Percentiles rank a stretch among this genome's conserved stretches.
phyloP scores from a whole-genome alignment of 2,113 vertebrate species.

The Mormyrus lacerda region DNA sequence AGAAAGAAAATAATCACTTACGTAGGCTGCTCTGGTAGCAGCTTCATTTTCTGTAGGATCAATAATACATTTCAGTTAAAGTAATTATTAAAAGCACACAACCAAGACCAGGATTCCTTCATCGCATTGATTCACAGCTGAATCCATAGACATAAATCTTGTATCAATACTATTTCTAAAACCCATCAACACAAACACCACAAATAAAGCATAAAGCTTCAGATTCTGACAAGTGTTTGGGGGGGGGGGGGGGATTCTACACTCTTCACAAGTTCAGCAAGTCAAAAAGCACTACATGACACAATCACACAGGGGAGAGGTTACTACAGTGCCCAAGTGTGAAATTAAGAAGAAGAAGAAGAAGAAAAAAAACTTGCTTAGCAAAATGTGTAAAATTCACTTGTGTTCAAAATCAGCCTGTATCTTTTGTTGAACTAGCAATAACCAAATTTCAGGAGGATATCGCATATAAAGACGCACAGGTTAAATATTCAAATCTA shows the following conservation, averaged over 20 bases:
- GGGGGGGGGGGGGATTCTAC: background rate
- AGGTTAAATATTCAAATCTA: slow-evolving; percentile 7
- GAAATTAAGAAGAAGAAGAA: too few species aligned
- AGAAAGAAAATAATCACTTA: background rate
- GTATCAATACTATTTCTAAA: background rate
- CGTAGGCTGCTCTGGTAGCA: background rate
- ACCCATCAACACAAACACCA: background rate
- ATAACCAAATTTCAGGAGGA: background rate
- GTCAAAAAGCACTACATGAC: background rate
- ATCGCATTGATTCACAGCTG: background rate
- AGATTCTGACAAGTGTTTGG: background rate
- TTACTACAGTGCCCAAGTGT: background rate
- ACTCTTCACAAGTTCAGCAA: background rate
- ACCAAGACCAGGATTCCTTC: background rate
- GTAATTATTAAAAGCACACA: background rate
- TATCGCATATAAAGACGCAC: background rate
- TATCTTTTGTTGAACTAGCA: background rate
- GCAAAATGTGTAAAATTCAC: background rate
- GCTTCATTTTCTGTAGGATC: background rate
- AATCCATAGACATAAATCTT: background rate
- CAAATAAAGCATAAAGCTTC: background rate
- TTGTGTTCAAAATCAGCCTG: background rate
- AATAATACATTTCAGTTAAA: background rate
- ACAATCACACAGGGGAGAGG: background rate
- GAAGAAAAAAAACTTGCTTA: background rate